Evolutionary conservation across 2,113 vertebrate species (phyloP), one percentile per base, ranked within the genome.

Genomic region (Petrocephalus zakoni): DNA sequence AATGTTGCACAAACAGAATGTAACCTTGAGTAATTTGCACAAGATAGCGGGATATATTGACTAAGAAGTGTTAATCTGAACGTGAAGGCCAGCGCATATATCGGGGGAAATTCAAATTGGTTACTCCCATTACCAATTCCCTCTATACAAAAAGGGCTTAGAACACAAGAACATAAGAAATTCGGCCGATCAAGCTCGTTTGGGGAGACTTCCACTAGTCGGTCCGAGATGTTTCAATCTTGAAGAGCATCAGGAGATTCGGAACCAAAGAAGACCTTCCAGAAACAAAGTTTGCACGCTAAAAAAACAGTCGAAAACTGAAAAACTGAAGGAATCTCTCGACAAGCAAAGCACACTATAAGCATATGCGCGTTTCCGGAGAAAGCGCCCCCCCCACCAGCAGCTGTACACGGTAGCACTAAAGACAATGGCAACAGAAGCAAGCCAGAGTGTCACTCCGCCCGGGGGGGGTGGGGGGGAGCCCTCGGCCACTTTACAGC

Each of bases 391-490:
- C 87, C 42, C 42, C n/a, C 84, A 75, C 68, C 17, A 34, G 72
- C 17, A 72, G 64, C 64, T 72, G 25, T 29, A 72, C 25, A 72
- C 25, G 25, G 64, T 25, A 78, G 72, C 72, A 78, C 34, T 78
- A 42, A 78, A 78, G 72, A 78, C 72, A 78, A 78, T 78, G 72
- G 61, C 61, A 68, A 68, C n/a, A 68, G n/a, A 10, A 29, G 25
- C n/a, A 29, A 68, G 25, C 10, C 61, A 4, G 61, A 10, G 61
- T 68, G 61, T 4, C 19, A 21, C 2, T 81, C 52, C 42, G 53
- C 49, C 17, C 87, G 85, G 42, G 42, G 88, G 91, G 89, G 89
- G 89, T 58, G 72, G 89, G 89, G 85, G 85, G n/a, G 37, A 37
- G 46, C 52, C 55, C 11, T 49, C 17, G 78, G 52, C n/a, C 15